These are phyloP conservation scores for Albula goreensis DNA, from an alignment of 2,113 vertebrate species.

Conservation along the genomic window DNA sequence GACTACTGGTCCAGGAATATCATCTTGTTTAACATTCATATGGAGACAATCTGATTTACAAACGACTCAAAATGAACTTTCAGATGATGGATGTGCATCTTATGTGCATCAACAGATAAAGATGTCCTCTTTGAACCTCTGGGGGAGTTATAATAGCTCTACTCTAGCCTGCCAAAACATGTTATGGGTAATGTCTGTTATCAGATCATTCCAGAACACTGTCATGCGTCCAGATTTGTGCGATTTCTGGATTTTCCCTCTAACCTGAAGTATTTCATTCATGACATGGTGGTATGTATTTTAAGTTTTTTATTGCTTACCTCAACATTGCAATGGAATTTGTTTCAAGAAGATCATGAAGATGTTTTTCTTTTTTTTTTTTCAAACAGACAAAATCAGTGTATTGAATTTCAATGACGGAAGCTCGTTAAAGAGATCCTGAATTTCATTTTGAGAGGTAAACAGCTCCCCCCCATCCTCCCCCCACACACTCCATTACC, in stretches of 20 bases:
- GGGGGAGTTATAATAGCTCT: background rate
- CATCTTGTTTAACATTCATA: background rate
- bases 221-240: background rate
- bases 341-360: too few species aligned
- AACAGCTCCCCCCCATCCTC: too few species aligned
- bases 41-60: background rate
- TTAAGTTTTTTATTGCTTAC: too few species aligned
- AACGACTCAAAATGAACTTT: background rate
- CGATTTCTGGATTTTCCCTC: background rate
- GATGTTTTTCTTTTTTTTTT: too few species aligned
- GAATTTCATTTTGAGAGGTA: too few species aligned
- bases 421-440: too few species aligned
- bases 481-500: too few species aligned
- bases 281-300: background rate
- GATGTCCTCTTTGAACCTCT: background rate
- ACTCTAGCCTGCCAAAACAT: background rate
- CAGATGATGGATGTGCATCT: background rate
- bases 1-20: background rate
- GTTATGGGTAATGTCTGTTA: background rate
- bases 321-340: too few species aligned
- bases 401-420: too few species aligned
- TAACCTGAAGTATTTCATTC: background rate
- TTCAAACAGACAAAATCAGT: too few species aligned
- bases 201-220: background rate
- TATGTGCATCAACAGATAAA: background rate